Conservation (phyloP, 2,113 vertebrate species). For the Campylorhamphus procurvoides region DNA sequence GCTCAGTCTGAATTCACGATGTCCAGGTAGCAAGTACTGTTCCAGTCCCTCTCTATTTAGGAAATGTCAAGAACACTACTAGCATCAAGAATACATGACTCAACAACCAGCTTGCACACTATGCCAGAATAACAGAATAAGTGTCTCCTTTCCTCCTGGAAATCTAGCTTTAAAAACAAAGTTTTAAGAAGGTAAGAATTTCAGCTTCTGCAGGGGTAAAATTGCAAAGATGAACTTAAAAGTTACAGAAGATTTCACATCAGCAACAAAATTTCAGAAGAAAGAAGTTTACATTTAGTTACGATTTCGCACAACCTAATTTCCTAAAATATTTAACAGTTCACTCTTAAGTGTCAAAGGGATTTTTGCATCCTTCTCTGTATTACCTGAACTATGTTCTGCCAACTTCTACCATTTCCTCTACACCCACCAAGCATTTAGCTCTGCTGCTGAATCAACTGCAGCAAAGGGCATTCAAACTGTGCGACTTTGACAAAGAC, state of each 20-base stretch:
- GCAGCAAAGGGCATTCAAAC: neutral
- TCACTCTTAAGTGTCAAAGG: neutral
- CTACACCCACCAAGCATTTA: neutral
- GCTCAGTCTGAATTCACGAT: accelerated
- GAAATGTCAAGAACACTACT: neutral
- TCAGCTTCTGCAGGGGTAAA: neutral
- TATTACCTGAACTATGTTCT: neutral
- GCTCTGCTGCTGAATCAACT: neutral
- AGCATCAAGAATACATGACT: neutral
- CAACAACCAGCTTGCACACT: neutral
- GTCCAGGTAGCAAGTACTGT: neutral
- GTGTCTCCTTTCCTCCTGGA: neutral
- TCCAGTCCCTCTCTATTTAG: neutral
- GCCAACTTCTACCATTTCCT: neutral
- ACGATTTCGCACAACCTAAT: neutral
- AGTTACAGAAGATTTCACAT: neutral
- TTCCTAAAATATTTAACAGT: neutral
- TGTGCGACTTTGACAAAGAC: neutral
- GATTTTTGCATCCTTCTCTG: neutral
- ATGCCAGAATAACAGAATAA: neutral
- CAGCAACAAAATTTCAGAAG: neutral
- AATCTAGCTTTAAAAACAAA: neutral
- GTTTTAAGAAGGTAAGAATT: neutral
- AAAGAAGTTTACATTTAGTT: neutral
- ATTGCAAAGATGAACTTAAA: neutral